Evolutionary conservation across 92 coral and sea anemone species (phyloP), one percentile per base, ranked within the genome.

Genomic region (Porites cylindrica): DNA sequence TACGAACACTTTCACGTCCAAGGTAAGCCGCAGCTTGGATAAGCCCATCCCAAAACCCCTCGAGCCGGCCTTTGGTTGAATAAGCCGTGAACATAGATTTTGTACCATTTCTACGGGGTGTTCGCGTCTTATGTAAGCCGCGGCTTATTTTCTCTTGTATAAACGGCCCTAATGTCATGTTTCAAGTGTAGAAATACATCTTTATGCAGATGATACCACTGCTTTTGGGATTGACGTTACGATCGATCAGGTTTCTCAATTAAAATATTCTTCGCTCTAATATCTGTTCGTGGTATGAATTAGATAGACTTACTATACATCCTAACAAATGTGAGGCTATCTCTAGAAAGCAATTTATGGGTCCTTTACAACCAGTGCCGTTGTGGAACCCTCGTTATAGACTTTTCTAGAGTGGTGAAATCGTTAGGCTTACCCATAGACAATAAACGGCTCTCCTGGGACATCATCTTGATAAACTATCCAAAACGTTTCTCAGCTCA

Each of bases 151-250:
- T 23, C 24, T 23, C 24, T 23, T 23, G 24, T 23, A 23, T 23
- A 23, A 23, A 23, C 24, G 24, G 24, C 24, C 24, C 24, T 23
- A 23, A 23, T 23, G 24, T 23, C 0, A 65, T 7, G 70, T 65
- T 65, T 11, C 18, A 18, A 65, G 4, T 6, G 70, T 29, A 21
- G 50, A 47, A 8, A 21, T 26, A 38, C 47, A 38, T 38, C 47
- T 38, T 38, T 4, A 38, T 38, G 47, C 47, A 38, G 47, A 38
- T 38, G 47, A 38, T 5, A 38, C 43, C 76, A 71, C 76, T 18
- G 17, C 76, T 71, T 71, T 71, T 8, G 50, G 2, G 76, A 71
- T 47, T 71, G 76, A 54, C 51, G 43, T 32, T 71, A 71, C 76
- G 9, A 20, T 18, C 8, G 54, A 70, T 17, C 11, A 20, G 47